Evolutionary conservation across 2,888 invertebrate species (phyloP).

Genomic region (Dilophus febrilis): DNA sequence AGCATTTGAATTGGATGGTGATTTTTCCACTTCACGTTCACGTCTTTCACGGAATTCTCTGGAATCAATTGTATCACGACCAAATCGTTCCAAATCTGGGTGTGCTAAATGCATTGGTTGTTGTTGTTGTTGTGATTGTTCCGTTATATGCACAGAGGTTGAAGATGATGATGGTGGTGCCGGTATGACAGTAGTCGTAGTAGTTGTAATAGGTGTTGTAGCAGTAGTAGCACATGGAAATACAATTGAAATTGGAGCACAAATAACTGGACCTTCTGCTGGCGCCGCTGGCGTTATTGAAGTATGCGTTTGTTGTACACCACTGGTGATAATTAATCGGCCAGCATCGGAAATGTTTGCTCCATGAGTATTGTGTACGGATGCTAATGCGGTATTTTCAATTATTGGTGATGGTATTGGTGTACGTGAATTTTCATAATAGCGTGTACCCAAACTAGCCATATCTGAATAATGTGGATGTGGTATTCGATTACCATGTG

Average conservation of each 20-base stretch:
- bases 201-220: too few species aligned
- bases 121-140: too few species aligned
- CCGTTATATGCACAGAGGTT: too few species aligned
- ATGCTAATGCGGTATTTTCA: too few species aligned
- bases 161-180: background rate
- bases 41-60: conserved; percentile 9
- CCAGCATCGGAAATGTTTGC: too few species aligned
- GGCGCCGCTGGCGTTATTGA: conserved; percentile 27
- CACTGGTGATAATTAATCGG: too few species aligned
- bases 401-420: conserved; percentile 23
- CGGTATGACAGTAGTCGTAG: background rate
- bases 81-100: background rate
- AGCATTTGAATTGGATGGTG: too few species aligned
- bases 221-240: too few species aligned
- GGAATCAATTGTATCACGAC: background rate
- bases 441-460: conserved; percentile 29
- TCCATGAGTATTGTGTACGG: too few species aligned
- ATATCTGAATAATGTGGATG: conserved; percentile 30
- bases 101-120: background rate
- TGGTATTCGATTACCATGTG: conserved; percentile 34
- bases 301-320: conserved; percentile 36
- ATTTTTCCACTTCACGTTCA: conserved; percentile 19
- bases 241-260: too few species aligned
- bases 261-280: conserved; percentile 15
- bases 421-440: conserved; percentile 35